Evolutionary conservation across 2,888 invertebrate genomes (phyloP).

Genomic region (Volucella bombylans): DNA sequence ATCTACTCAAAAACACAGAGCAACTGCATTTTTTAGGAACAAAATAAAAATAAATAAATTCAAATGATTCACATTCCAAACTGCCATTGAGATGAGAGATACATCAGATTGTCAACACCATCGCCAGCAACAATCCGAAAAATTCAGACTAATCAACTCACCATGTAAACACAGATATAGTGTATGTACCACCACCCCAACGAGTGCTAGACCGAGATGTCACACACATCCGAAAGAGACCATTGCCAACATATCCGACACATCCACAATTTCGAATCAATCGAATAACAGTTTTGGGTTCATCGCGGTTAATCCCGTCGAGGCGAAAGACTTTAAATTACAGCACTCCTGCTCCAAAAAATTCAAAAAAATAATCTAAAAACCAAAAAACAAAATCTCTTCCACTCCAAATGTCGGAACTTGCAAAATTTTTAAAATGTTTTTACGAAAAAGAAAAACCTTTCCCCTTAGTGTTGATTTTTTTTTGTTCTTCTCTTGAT

Average conservation of each 20-base stretch:
- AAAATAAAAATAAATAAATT: not conserved
- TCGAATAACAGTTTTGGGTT: conserved; percentile 71
- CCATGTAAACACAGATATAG: conserved; percentile 55
- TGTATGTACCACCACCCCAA: conserved; percentile 10
- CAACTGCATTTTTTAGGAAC: not conserved
- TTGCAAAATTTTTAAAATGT: conserved; percentile 6
- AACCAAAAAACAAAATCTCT: not conserved
- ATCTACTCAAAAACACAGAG: not conserved
- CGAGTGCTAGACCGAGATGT: conserved; percentile 36
- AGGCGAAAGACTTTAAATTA: conserved; percentile 46
- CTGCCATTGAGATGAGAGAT: conserved; percentile 11
- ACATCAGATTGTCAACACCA: not conserved
- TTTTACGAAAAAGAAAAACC: conserved; percentile 14
- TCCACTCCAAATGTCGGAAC: not conserved
- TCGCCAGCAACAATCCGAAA: conserved; percentile 7
- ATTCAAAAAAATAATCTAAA: not conserved
- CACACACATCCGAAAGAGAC: conserved; percentile 37
- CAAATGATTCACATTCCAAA: conserved; percentile 28
- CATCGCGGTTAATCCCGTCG: conserved; percentile 66
- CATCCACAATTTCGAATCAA: conserved; percentile 72
- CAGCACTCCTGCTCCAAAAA: conserved; percentile 9
- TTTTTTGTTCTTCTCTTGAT: conserved; percentile 16
- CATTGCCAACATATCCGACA: conserved; percentile 47
- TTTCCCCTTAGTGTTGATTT: conserved; percentile 16
- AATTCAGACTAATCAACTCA: conserved; percentile 22